Evolutionary conservation across 2,113 vertebrate species (phyloP).

Genomic region (Eretmodus cyanostictus): DNA sequence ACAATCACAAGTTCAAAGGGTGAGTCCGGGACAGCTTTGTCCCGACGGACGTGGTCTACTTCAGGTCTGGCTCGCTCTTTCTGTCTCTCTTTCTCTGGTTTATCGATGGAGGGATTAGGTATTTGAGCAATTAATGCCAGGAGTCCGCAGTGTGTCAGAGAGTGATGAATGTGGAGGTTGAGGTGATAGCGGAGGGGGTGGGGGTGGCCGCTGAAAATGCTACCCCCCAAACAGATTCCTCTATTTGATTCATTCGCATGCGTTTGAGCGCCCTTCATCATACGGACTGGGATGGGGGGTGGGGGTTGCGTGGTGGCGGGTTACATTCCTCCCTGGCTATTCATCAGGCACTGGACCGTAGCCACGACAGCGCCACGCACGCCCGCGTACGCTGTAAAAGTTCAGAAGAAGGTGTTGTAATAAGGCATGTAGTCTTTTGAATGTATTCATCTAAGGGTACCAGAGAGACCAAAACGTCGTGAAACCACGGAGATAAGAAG

Average conservation of each 20-base stretch:
- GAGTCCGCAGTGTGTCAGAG: slow-evolving; percentile 72
- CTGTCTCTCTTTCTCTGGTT: neutral
- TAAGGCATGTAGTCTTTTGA: neutral
- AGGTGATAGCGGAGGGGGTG: neutral
- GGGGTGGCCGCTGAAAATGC: slow-evolving; percentile 59
- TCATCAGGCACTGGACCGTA: neutral
- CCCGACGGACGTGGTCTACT: neutral
- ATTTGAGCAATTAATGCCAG: slow-evolving; percentile 51
- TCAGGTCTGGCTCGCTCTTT: neutral
- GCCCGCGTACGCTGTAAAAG: neutral
- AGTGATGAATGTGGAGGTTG: slow-evolving; percentile 65
- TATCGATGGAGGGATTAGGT: slow-evolving; percentile 24
- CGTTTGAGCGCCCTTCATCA: slow-evolving; percentile 6
- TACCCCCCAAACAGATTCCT: neutral
- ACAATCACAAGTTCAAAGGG: neutral
- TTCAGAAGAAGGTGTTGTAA: neutral
- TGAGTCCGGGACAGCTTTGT: neutral
- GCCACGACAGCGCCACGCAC: neutral
- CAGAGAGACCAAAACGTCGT: neutral
- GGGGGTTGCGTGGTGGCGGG: neutral
- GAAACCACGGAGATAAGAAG: neutral
- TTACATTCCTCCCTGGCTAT: slow-evolving; percentile 18
- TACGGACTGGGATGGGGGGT: neutral
- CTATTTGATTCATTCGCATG: neutral
- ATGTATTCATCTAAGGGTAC: neutral